Conservation (phyloP, 1,140 invertebrate species). For the Anastrepha obliqua region DNA sequence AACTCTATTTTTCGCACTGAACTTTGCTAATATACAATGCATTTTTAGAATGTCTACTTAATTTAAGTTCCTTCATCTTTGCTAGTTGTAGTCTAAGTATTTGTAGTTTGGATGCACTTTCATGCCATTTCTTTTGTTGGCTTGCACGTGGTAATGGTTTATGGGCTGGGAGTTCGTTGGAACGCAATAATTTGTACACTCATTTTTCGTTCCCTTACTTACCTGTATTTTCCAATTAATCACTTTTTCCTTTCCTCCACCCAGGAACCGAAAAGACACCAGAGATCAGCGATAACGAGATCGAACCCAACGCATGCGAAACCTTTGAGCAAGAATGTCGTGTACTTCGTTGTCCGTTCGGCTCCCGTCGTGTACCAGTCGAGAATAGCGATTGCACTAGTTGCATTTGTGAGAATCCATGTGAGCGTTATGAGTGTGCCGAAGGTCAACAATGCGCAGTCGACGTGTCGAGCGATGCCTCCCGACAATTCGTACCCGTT, state of each 20-base stretch:
- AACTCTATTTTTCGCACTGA: background rate
- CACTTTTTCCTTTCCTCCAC: slow-evolving; percentile 48
- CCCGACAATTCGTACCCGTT: slow-evolving; percentile 75
- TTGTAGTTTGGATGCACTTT: slow-evolving; percentile 61
- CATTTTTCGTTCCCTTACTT: background rate
- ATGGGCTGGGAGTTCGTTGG: background rate
- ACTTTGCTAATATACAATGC: background rate
- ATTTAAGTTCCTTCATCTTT: background rate
- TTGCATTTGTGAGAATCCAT: slow-evolving; percentile 88
- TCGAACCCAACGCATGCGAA: slow-evolving; percentile 75
- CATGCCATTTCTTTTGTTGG: slow-evolving; percentile 51
- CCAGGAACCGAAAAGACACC: background rate
- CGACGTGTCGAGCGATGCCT: slow-evolving; percentile 76
- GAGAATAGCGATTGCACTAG: slow-evolving; percentile 79
- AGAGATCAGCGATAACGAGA: slow-evolving; percentile 58
- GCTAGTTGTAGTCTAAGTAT: background rate
- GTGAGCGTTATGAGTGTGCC: slow-evolving; percentile 79
- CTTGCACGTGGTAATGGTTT: slow-evolving; percentile 25
- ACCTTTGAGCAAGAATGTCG: slow-evolving; percentile 78
- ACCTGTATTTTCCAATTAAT: slow-evolving; percentile 48
- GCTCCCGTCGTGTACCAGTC: slow-evolving; percentile 82
- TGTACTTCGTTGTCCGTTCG: slow-evolving; percentile 83
- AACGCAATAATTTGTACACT: background rate
- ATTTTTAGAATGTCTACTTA: background rate
- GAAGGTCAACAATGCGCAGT: slow-evolving; percentile 82